These are phyloP conservation scores for Thamnaconus septentrionalis DNA, from an alignment of 2,113 vertebrate species.

Conservation along the genomic window DNA sequence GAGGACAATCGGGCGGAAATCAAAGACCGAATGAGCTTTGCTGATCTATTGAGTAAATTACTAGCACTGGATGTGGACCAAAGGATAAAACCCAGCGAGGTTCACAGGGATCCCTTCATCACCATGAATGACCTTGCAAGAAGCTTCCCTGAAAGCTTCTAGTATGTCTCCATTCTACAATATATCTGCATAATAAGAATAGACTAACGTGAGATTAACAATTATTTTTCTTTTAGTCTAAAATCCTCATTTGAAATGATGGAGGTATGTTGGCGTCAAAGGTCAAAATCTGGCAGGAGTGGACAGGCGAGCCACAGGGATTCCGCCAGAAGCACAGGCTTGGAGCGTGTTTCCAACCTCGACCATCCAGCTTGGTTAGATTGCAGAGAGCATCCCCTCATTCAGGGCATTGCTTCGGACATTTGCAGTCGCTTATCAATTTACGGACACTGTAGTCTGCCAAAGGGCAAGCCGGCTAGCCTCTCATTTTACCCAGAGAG, in stretches of 20 bases:
- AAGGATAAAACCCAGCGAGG: constrained; percentile 1
- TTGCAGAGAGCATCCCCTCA: not conserved
- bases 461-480: too few species aligned
- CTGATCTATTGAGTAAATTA: constrained; percentile 10
- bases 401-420: not conserved
- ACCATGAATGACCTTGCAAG: not conserved
- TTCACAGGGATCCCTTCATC: constrained; percentile 3
- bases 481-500: not conserved
- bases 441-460: not conserved
- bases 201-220: not conserved
- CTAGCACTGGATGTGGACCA: not conserved
- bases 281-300: too few species aligned
- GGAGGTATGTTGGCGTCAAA: constrained; percentile 5
- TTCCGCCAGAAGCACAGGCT: too few species aligned
- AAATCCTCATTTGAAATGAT: constrained; percentile 4
- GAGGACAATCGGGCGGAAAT: constrained; percentile 14
- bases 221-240: not conserved
- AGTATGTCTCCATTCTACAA: constrained; percentile 8
- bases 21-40: not conserved
- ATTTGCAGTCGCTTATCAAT: not conserved
- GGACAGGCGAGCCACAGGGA: not conserved
- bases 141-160: not conserved
- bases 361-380: not conserved
- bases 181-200: not conserved
- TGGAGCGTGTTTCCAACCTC: not conserved